Base-by-base conservation (phyloP, 2,113 vertebrate species). In the Pandion haliaetus region DNA sequence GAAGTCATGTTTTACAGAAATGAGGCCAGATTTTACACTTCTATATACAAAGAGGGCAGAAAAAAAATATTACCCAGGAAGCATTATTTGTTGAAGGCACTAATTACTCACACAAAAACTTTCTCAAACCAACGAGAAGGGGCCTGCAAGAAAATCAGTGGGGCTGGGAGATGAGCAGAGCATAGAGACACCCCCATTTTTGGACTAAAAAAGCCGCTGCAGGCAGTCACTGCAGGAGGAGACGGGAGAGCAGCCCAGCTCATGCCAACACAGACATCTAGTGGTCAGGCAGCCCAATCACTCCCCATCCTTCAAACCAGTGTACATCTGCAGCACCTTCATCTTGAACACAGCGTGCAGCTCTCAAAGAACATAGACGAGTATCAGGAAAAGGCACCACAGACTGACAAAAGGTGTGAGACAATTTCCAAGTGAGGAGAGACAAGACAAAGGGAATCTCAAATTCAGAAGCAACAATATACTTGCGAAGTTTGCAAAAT, bases 291-390 rank as follows among this genome's bases (percentile, higher is more conserved):
- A 81, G 86, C 36, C 34, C 67, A 12, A 10, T 32, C 20, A 7
- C 58, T 31, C 6, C 14, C 11, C 25, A 5, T 14, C 20, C 67
- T 13, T 14, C 3, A 8, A 3, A 61, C 20, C 0, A 0, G 50
- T 3, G 6, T 1, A 7, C 28, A 12, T 10, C 28, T 20, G 45
- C 36, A 32, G 61, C 14, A 34, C 5, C 44, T 31, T 6, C 38
- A 11, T 3, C 1, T 3, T 0, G 4, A 81, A 23, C 12, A 17
- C 42, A 3, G 29, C 13, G 1, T 5, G 18, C 29, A 24, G n/a
- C 52, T 44, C 57, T 8, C 1, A 1, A 14, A n/a, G 6, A 20
- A 55, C 1, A 0, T 1, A 2, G 0, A 2, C 0, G 3, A 21
- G 7, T 15, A 31, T 1, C 0, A 1, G 28, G 31, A 17, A 29